A percentile compares a stretch with the other conserved stretches of the same genome.
phyloP scores from a whole-genome alignment of 35 echinoderm and acorn worm species.

The Ptychodera flava region DNA sequence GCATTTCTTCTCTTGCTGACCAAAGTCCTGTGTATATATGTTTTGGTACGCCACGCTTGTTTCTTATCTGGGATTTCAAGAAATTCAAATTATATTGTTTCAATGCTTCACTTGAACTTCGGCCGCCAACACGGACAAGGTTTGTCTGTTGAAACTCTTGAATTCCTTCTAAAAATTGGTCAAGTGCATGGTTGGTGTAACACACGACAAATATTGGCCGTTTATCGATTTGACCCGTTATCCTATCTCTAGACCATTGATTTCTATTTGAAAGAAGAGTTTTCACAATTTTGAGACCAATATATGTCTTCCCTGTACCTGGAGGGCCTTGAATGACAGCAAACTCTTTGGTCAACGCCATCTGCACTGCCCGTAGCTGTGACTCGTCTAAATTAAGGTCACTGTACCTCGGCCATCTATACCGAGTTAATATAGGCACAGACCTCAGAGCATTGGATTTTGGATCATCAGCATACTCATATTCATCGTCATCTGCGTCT shows the following conservation, averaged over 20 bases:
- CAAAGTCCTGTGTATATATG: not conserved
- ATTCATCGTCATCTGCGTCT: not conserved
- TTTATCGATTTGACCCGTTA: not conserved
- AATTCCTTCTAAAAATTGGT: constrained; percentile 94
- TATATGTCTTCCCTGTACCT: constrained; percentile 94
- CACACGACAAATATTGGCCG: constrained; percentile 80
- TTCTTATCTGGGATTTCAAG: constrained; percentile 2
- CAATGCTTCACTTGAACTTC: constrained; percentile 67
- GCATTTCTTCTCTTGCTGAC: not conserved
- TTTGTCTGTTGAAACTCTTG: constrained; percentile 40
- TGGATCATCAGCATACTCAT: not conserved
- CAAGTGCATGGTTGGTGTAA: constrained; percentile 93
- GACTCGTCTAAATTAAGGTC: constrained; percentile 58
- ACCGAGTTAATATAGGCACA: constrained; percentile 8
- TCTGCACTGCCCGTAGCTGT: constrained; percentile 58
- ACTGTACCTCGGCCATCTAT: constrained; percentile 29
- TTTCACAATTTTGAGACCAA: constrained; percentile 85
- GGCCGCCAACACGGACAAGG: constrained; percentile 79
- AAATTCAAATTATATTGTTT: constrained; percentile 64
- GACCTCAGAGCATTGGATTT: not conserved
- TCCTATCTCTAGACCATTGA: constrained; percentile 37
- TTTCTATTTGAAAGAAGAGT: constrained; percentile 56
- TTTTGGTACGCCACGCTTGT: not conserved
- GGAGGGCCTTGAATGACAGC: constrained; percentile 91
- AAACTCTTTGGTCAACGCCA: constrained; percentile 76